Evolutionary conservation across 1,140 invertebrate species (phyloP).

Genomic region (Heliconius hermathena): DNA sequence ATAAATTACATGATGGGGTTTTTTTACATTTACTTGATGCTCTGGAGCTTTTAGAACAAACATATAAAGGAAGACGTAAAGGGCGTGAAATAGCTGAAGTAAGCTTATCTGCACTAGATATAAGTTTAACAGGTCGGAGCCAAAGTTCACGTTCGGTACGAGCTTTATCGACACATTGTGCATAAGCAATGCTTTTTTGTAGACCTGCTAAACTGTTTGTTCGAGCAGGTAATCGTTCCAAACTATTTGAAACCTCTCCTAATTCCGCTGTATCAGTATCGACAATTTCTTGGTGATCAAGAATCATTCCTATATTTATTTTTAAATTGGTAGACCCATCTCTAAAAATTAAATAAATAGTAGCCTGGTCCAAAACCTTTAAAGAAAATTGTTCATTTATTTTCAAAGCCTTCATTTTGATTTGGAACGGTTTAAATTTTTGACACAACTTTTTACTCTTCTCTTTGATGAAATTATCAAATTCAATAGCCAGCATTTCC

Average conservation of each 20-base stretch:
- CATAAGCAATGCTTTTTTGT: constrained; percentile 58
- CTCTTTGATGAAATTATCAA: constrained; percentile 74
- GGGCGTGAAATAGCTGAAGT: constrained; percentile 50
- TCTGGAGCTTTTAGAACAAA: constrained; percentile 41
- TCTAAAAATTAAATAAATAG: constrained; percentile 66
- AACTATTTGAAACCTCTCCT: constrained; percentile 64
- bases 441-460: constrained; percentile 68
- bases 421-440: constrained; percentile 73
- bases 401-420: constrained; percentile 76
- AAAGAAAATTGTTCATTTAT: constrained; percentile 74
- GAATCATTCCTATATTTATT: constrained; percentile 72
- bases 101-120: constrained; percentile 56
- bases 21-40: constrained; percentile 51
- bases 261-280: constrained; percentile 72
- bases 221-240: constrained; percentile 63
- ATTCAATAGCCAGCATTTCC: constrained; percentile 75
- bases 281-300: constrained; percentile 72
- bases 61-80: constrained; percentile 47
- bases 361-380: constrained; percentile 73
- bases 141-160: constrained; percentile 54
- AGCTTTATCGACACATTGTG: constrained; percentile 53
- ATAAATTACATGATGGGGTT: constrained; percentile 48
- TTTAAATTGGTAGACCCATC: constrained; percentile 67
- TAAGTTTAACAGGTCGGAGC: constrained; percentile 43
- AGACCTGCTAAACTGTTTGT: constrained; percentile 66